These are phyloP conservation scores for Agonum fuliginosum DNA, from an alignment of 2,888 invertebrate genomes.

Conservation along the genomic window DNA sequence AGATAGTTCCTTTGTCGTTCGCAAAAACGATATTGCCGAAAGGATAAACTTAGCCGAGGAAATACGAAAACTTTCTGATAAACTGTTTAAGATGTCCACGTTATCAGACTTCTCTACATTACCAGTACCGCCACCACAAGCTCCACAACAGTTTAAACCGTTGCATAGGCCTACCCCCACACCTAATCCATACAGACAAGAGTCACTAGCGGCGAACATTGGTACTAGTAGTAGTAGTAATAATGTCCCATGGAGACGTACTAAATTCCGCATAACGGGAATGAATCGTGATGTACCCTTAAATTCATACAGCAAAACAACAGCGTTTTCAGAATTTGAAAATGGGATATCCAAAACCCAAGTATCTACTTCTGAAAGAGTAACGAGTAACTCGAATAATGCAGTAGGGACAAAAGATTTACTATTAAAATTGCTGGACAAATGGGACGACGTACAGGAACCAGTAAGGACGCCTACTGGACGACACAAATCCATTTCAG, in stretches of 20 bases:
- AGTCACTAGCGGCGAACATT: slow-evolving; percentile 63
- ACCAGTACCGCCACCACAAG: slow-evolving; percentile 60
- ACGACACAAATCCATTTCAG: slow-evolving; percentile 83
- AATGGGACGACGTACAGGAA: slow-evolving; percentile 82
- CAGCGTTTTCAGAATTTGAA: slow-evolving; percentile 46
- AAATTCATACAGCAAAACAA: slow-evolving; percentile 70
- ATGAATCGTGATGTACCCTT: slow-evolving; percentile 84
- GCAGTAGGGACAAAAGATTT: slow-evolving; percentile 86
- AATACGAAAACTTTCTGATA: slow-evolving; percentile 88
- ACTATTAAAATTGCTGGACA: slow-evolving; percentile 82
- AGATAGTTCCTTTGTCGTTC: slow-evolving; percentile 83
- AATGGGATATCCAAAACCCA: slow-evolving; percentile 29
- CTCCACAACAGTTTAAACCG: slow-evolving; percentile 11
- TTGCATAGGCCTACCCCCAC: slow-evolving; percentile 63
- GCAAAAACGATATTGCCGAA: slow-evolving; percentile 78
- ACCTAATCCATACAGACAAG: slow-evolving; percentile 61
- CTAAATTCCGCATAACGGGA: slow-evolving; percentile 80
- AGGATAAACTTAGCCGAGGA: slow-evolving; percentile 86
- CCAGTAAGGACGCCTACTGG: slow-evolving; percentile 74
- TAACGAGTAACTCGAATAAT: slow-evolving; percentile 62
- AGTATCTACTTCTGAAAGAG: slow-evolving; percentile 27
- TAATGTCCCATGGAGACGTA: slow-evolving; percentile 72
- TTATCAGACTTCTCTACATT: slow-evolving; percentile 75
- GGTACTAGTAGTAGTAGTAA: slow-evolving; percentile 61
- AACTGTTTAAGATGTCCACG: slow-evolving; percentile 82